Percentiles rank a stretch among this genome's conserved stretches.
phyloP scores from a whole-genome alignment of 30 jellyfish, hydroid and myxozoan species.

The Clytia hemisphaerica region DNA sequence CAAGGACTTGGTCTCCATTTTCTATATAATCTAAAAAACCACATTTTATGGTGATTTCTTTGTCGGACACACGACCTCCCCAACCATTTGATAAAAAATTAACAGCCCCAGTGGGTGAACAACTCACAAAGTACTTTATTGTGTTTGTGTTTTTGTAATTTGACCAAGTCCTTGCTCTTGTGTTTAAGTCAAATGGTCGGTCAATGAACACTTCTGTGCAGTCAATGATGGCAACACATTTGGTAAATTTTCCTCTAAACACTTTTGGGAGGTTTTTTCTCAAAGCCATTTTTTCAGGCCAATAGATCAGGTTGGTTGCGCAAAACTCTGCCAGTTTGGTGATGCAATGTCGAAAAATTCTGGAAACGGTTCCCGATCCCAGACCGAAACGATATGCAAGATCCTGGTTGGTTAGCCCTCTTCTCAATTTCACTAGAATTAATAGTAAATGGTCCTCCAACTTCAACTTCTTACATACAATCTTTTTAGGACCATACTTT shows the following conservation, averaged over 20 bases:
- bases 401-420: conserved; percentile 22
- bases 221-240: conserved; percentile 49
- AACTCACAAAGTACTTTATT: conserved; percentile 33
- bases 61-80: conserved; percentile 64
- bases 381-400: conserved; percentile 31
- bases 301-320: background rate
- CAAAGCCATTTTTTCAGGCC: conserved; percentile 46
- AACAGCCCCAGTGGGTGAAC: conserved; percentile 58
- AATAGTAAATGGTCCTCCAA: too few species aligned
- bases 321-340: conserved; percentile 1
- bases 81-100: conserved; percentile 40
- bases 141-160: conserved; percentile 34
- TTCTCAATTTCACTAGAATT: too few species aligned
- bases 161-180: conserved; percentile 36
- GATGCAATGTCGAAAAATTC: conserved; percentile 7
- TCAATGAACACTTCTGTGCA: conserved; percentile 57
- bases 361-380: background rate
- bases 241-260: background rate
- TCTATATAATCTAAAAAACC: conserved; percentile 30
- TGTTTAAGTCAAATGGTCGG: conserved; percentile 21
- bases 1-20: conserved; percentile 39
- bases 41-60: conserved; percentile 30
- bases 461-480: too few species aligned
- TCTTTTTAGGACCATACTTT: too few species aligned
- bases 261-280: conserved; percentile 30